phyloP scores from a whole-genome alignment of 2,113 vertebrate species.

The Syrmaticus mikado region DNA sequence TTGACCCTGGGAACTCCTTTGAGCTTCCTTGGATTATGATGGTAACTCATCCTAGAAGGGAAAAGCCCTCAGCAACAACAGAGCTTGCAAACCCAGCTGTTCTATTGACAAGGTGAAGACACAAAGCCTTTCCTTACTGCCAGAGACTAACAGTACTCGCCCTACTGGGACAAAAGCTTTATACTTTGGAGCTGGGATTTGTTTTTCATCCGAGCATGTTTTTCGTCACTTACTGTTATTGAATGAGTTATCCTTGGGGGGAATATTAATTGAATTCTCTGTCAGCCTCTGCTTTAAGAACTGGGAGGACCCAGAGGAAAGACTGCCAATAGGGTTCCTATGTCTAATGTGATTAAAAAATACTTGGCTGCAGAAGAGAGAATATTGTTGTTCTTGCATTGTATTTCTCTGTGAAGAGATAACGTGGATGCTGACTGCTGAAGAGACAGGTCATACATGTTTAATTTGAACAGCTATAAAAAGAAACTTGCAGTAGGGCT shows the following conservation, averaged over 20 bases:
- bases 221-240: not conserved
- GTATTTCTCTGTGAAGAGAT: not conserved
- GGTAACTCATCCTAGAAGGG: not conserved
- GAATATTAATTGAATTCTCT: constrained; percentile 68
- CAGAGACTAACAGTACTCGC: not conserved
- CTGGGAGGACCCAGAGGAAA: not conserved
- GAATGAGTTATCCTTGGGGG: constrained; percentile 13
- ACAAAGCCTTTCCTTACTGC: not conserved
- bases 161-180: not conserved
- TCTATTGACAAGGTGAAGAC: not conserved
- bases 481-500: not conserved
- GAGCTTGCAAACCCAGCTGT: not conserved
- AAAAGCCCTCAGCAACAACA: not conserved
- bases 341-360: constrained; percentile 54
- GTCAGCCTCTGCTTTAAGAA: constrained; percentile 38
- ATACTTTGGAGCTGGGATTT: not conserved
- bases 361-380: constrained; percentile 5
- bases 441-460: not conserved
- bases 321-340: constrained; percentile 6
- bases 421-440: not conserved
- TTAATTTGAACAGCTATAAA: constrained; percentile 3
- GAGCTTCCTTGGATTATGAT: not conserved
- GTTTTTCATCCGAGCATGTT: not conserved
- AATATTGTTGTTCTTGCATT: not conserved
- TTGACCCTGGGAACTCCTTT: not conserved